Evolutionary conservation across 2,888 invertebrate genomes (phyloP), one percentile per base, ranked within the genome.

Genomic region (Theristus sp.): DNA sequence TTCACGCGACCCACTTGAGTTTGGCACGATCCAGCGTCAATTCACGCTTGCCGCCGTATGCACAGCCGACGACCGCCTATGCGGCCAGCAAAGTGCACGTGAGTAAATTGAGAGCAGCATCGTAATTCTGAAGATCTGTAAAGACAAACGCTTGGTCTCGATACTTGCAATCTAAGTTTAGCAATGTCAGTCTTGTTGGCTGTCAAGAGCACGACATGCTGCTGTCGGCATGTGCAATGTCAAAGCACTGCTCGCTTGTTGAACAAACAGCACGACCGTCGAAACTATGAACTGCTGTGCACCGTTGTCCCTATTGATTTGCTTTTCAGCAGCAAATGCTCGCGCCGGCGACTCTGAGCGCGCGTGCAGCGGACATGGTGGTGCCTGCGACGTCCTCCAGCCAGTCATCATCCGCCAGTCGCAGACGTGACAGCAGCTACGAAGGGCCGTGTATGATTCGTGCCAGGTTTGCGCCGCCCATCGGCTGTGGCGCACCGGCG

Each of bases 21-120:
- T 46, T 68, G 53, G 62, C 64, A n/a, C 59, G 62, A 17, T 63
- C 67, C 13, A 61, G 64, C 66, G 74, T 75, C 60, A 93, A 93
- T 80, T 88, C 90, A 20, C 83, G 91, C 38, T 80, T 89, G 73
- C 89, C 90, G 57, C 91, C 91, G 6, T 91, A 85, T 78, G 88
- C 91, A 20, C 83, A 85, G 71, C 90, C 93, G 22, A 82, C 84
- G 26, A 81, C 84, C 27, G 79, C 87, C 53, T 78, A 82, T 67
- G 88, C 93, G 1, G 78, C 90, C 65, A 87, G 88, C 1, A 91
- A 93, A 77, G 81, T 93, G 66, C 82, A 89, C 53, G 64, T 64
- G 20, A 29, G 64, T 57, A n/a, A n/a, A n/a, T 24, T n/a, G n/a
- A n/a, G n/a, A n/a, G n/a, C n/a, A n/a, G n/a, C n/a, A n/a, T n/a